Percentiles rank a stretch among this genome's conserved stretches.
phyloP scores from a whole-genome alignment of 2,797 vertebrate genomes.

The Propithecus perrieri region DNA sequence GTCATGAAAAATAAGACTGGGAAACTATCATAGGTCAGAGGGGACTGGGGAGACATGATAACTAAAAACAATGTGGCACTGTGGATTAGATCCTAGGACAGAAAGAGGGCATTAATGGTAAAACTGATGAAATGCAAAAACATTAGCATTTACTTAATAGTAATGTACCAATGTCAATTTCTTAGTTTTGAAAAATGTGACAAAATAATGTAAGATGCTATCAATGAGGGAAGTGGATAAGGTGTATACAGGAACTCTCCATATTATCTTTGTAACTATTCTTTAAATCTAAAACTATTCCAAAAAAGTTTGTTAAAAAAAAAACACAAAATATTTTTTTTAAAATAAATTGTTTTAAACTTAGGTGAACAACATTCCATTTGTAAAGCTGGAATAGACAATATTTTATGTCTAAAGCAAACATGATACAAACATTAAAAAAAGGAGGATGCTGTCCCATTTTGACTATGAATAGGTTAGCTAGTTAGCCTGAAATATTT shows the following conservation, averaged over 20 bases:
- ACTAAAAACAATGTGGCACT: background rate
- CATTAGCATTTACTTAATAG: background rate
- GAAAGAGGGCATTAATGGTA: background rate
- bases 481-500: background rate
- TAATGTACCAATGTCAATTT: background rate
- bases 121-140: background rate
- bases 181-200: slow-evolving; percentile 24
- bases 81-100: background rate
- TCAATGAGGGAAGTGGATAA: background rate
- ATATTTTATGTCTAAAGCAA: background rate
- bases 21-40: background rate
- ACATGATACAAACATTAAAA: background rate
- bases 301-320: background rate
- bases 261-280: background rate
- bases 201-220: background rate
- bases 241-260: background rate
- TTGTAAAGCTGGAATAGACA: background rate
- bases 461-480: background rate
- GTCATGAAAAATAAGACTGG: background rate
- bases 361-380: background rate
- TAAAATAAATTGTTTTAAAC: background rate
- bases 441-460: background rate
- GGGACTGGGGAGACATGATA: background rate
- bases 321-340: background rate
- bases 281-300: background rate